Conservation (phyloP, 2,797 vertebrate species). For the Setipinna tenuifilis region DNA sequence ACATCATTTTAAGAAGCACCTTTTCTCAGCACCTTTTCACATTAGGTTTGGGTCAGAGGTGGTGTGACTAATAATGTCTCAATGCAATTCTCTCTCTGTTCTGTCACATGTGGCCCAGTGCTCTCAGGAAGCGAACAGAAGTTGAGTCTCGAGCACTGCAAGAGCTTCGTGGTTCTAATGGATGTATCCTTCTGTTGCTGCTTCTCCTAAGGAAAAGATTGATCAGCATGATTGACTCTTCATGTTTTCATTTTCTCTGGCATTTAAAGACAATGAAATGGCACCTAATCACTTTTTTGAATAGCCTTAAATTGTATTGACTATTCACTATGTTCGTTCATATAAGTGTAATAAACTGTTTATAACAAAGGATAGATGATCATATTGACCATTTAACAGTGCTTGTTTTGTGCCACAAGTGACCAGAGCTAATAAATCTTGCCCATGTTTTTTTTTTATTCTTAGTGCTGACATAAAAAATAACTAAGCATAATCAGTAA, state of each 20-base stretch:
- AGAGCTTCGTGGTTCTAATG: constrained; percentile 76
- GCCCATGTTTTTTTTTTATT: too few relatives aligned
- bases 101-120: constrained; percentile 52
- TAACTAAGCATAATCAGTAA: too few relatives aligned
- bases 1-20: too few relatives aligned
- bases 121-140: constrained; percentile 70
- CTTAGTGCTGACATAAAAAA: too few relatives aligned
- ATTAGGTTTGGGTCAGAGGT: not conserved
- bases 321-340: not conserved
- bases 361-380: too few relatives aligned
- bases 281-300: not conserved
- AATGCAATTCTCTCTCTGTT: constrained; percentile 28
- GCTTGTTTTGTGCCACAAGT: too few relatives aligned
- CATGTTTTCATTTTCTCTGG: not conserved
- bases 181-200: constrained; percentile 75
- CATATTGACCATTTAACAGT: too few relatives aligned
- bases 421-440: too few relatives aligned
- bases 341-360: not conserved
- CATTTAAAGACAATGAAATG: not conserved
- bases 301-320: too few relatives aligned
- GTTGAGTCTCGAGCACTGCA: constrained; percentile 74
- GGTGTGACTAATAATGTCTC: constrained; percentile 1
- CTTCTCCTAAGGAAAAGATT: not conserved
- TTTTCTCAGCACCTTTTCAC: too few relatives aligned
- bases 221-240: too few relatives aligned